Evolutionary conservation across 2,797 vertebrate genomes (phyloP).

Genomic region (Microctenopoma steveboyesi): DNA sequence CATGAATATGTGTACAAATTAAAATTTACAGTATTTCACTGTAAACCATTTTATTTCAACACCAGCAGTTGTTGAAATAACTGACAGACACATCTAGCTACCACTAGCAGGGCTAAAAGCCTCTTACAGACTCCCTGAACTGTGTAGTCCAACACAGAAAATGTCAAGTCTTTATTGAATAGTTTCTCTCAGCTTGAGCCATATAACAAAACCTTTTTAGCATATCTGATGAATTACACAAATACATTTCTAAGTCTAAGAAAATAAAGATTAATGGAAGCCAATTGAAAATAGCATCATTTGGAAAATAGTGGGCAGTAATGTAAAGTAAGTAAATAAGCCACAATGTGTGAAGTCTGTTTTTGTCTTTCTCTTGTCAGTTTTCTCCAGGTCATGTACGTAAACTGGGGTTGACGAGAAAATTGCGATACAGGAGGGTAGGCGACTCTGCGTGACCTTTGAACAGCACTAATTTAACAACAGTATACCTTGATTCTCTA

Average conservation of each 20-base stretch:
- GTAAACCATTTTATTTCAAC: no score
- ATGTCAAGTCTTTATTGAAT: no score
- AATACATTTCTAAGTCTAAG: no score
- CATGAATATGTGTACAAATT: no score
- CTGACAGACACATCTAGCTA: not conserved
- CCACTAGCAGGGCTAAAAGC: not conserved
- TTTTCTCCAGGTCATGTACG: slow-evolving; percentile 68
- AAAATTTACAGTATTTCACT: no score
- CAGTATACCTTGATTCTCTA: not conserved
- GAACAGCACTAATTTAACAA: not conserved
- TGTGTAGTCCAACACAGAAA: no score
- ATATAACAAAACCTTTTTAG: no score
- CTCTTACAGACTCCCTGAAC: no score
- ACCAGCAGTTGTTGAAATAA: not conserved
- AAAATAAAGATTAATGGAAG: slow-evolving; percentile 1
- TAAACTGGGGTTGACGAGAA: slow-evolving; percentile 80
- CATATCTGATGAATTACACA: no score
- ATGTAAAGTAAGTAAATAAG: not conserved
- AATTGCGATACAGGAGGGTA: slow-evolving; percentile 72
- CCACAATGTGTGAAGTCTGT: not conserved
- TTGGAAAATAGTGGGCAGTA: not conserved
- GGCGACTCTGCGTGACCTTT: not conserved
- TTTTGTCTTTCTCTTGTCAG: slow-evolving; percentile 47
- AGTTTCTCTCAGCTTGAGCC: not conserved
- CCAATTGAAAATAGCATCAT: not conserved